Evolutionary conservation across 2,888 invertebrate species (phyloP), one percentile per base, ranked within the genome.

Genomic region (Cephonodes hylas): DNA sequence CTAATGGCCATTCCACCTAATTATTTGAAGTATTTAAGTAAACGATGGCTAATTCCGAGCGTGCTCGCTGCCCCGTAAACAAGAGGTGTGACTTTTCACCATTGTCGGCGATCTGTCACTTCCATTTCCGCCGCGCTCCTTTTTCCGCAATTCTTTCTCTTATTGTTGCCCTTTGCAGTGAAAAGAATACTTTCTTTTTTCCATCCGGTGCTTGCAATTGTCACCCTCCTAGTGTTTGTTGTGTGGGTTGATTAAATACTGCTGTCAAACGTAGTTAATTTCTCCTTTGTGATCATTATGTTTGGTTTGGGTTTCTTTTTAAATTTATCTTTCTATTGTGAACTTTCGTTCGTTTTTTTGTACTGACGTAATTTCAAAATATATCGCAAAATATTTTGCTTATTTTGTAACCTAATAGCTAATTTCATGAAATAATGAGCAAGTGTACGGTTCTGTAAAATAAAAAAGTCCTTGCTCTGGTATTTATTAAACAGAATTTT

Each of bases 11-110:
- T 81, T 83, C 81, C 75, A 82, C 86, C 89, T 91, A 91, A 91
- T 92, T 91, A 90, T 89, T 91, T 91, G 87, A 90, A 91, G 89
- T 87, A 84, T 90, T 91, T 88, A 89, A 92, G 90, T 91, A 90
- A 92, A 91, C 89, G 91, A 91, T 91, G 89, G 89, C 89, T 90
- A 91, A 91, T 91, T 86, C 84, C 76, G 66, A 70, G 73, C 76
- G 84, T 81, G 84, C 85, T 75, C 85, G 80, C 64, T 72, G 83
- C 74, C 74, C 86, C 87, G 90, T 89, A 88, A 91, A 89, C 91
- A 90, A 86, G 90, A 91, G 90, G 92, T 92, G 92, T 91, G 91
- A 91, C 91, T 91, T 91, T 86, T 81, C 84, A 85, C 89, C 90
- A 89, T 88, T 87, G 89, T 85, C 86, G 86, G 80, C 84, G 88